Evolutionary conservation across 2,797 vertebrate genomes (phyloP).

Genomic region (Moxostoma hubbsi): DNA sequence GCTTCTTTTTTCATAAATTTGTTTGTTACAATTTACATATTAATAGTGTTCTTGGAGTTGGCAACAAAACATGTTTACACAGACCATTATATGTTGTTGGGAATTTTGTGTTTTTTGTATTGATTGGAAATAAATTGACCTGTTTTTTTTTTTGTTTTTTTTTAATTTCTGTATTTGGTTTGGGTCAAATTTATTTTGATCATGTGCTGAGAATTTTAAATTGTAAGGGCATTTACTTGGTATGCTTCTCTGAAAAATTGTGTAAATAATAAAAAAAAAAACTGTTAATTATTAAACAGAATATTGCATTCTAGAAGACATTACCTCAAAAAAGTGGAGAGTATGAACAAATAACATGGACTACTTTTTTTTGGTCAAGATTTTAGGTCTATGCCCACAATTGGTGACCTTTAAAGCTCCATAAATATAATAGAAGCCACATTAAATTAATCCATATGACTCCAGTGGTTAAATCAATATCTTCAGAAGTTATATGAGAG

Average conservation of each 20-base stretch:
- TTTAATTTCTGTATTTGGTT: neutral
- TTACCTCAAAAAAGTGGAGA: neutral
- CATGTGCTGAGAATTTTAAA: neutral
- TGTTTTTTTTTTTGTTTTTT: neutral
- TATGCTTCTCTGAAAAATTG: neutral
- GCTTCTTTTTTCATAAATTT: neutral
- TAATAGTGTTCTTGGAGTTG: neutral
- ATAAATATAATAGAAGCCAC: too few species aligned
- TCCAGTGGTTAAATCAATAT: too few species aligned
- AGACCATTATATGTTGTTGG: slow-evolving; percentile 1
- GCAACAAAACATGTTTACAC: neutral
- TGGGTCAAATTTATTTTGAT: neutral
- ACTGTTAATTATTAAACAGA: neutral
- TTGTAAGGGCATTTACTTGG: neutral
- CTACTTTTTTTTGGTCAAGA: too few species aligned
- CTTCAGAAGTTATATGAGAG: too few species aligned
- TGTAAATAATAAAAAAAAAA: too few species aligned
- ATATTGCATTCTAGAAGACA: neutral
- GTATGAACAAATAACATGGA: too few species aligned
- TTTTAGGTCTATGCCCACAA: too few species aligned
- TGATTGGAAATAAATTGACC: neutral
- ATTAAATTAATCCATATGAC: too few species aligned
- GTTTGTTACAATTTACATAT: neutral
- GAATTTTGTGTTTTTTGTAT: neutral
- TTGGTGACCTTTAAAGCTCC: too few species aligned